Percentiles rank a stretch among this genome's conserved stretches.
Conservation (phyloP, 2,888 invertebrate species). For the Strigamia maritima region DNA sequence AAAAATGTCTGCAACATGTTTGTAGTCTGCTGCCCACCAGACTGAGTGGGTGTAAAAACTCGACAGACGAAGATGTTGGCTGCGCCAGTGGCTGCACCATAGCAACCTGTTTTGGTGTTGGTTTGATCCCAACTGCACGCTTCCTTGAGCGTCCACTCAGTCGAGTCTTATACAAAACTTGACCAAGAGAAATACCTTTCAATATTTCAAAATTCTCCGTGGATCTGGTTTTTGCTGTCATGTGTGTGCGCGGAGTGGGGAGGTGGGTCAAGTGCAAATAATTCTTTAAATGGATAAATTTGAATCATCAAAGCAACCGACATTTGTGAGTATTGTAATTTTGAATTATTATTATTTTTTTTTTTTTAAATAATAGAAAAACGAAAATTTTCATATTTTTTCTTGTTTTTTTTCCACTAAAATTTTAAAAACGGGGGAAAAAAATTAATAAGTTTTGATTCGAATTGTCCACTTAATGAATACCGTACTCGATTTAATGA, state of each 20-base stretch:
- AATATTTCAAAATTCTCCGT: conserved; percentile 1
- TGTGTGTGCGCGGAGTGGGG: neutral
- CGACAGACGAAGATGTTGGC: conserved; percentile 32
- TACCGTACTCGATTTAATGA: too few relatives aligned
- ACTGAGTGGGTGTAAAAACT: conserved; percentile 34
- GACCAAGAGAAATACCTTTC: conserved; percentile 19
- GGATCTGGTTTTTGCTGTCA: neutral
- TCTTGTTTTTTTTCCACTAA: too few relatives aligned
- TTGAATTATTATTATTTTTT: neutral
- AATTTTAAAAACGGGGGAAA: too few relatives aligned
- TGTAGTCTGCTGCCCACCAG: conserved; percentile 16
- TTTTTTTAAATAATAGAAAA: too few relatives aligned
- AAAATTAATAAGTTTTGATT: too few relatives aligned
- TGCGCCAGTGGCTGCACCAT: conserved; percentile 32
- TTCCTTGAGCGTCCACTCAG: conserved; percentile 26
- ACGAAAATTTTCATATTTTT: too few relatives aligned
- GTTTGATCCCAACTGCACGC: conserved; percentile 32
- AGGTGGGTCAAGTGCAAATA: neutral
- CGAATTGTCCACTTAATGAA: too few relatives aligned
- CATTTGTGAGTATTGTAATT: neutral
- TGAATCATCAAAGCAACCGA: neutral
- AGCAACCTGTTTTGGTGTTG: conserved; percentile 32
- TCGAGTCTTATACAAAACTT: conserved; percentile 28
- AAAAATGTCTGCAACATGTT: conserved; percentile 26
- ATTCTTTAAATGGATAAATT: neutral